These are phyloP conservation scores for Polyergus mexicanus DNA, from an alignment of 1,140 invertebrate species.

Conservation along the genomic window DNA sequence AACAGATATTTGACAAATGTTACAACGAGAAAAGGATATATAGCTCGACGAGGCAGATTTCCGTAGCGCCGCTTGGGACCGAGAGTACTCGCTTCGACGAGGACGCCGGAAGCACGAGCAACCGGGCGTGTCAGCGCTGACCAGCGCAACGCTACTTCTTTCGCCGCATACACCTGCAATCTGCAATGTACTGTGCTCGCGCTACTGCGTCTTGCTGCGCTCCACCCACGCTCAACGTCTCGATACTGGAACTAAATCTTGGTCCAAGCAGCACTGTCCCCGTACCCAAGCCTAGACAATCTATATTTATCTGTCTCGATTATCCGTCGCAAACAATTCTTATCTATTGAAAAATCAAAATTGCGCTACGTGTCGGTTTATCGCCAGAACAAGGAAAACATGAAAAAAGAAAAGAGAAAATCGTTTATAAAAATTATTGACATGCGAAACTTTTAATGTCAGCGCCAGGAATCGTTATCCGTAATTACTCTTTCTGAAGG, in stretches of 20 bases:
- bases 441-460: background rate
- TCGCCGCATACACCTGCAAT: slow-evolving; percentile 81
- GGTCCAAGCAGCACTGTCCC: background rate
- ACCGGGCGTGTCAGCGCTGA: slow-evolving; percentile 84
- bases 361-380: background rate
- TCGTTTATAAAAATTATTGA: background rate
- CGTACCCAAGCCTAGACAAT: slow-evolving; percentile 39
- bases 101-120: slow-evolving; percentile 81
- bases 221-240: slow-evolving; percentile 74
- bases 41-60: slow-evolving; percentile 41
- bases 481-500: slow-evolving; percentile 14
- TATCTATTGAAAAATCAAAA: slow-evolving; percentile 1
- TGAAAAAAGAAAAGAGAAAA: background rate
- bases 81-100: slow-evolving; percentile 44
- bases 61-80: slow-evolving; percentile 50
- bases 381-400: background rate
- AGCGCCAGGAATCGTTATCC: slow-evolving; percentile 4
- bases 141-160: slow-evolving; percentile 84
- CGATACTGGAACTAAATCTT: slow-evolving; percentile 64
- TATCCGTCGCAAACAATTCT: background rate
- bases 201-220: slow-evolving; percentile 75
- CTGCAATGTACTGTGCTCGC: slow-evolving; percentile 69
- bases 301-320: slow-evolving; percentile 58
- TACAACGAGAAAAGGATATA: background rate
- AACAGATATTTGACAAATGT: slow-evolving; percentile 42